phyloP scores from a whole-genome alignment of 1,140 invertebrate species.

The Maconellicoccus hirsutus region DNA sequence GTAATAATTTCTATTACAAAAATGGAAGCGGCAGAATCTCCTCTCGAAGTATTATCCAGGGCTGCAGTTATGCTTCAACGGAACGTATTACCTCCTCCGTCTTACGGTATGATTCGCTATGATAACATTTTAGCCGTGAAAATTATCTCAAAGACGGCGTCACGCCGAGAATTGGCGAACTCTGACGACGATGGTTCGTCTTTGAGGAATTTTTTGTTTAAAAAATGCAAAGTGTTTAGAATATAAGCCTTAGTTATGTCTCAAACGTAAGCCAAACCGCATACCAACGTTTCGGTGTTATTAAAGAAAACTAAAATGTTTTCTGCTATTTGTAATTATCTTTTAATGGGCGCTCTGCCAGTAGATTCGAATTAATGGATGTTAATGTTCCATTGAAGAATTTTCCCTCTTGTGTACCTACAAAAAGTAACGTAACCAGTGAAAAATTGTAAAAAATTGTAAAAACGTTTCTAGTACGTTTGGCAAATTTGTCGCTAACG shows the following conservation, averaged over 20 bases:
- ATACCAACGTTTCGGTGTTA: not conserved
- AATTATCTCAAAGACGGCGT: no score
- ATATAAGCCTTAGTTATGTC: no score
- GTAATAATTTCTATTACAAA: not conserved
- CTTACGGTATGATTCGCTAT: constrained; percentile 3
- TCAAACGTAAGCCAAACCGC: not conserved
- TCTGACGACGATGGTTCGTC: no score
- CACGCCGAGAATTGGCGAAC: no score
- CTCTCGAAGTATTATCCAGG: constrained; percentile 73
- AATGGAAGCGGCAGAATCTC: constrained; percentile 46
- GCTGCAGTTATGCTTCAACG: constrained; percentile 78
- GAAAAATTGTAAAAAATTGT: not conserved
- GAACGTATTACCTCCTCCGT: constrained; percentile 15
- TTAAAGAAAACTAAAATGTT: not conserved
- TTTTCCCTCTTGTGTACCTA: not conserved
- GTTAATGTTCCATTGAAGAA: constrained; percentile 5
- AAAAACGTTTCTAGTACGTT: no score
- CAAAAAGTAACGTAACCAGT: no score
- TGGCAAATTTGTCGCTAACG: not conserved
- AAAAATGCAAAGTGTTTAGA: no score
- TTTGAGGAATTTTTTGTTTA: no score
- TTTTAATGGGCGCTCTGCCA: not conserved
- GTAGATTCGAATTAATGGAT: not conserved
- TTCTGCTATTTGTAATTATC: not conserved
- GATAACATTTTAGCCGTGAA: not conserved